Evolutionary conservation across 2,888 invertebrate species (phyloP).

Genomic region (Microplitis manilae): DNA sequence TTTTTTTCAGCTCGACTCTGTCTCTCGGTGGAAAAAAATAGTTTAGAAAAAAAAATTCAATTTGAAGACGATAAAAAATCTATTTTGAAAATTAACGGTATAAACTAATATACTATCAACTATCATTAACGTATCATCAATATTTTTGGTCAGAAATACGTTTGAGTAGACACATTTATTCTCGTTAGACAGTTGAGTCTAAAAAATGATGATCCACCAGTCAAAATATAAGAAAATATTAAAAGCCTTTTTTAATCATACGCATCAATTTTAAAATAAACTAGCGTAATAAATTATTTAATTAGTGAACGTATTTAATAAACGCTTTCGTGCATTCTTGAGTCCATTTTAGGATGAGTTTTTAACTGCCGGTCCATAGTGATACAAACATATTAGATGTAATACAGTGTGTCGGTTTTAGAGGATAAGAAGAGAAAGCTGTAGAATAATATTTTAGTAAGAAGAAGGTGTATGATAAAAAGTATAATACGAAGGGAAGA

Average conservation of each 20-base stretch:
- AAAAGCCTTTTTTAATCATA: background rate
- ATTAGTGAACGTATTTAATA: background rate
- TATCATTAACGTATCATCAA: background rate
- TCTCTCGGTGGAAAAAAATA: background rate
- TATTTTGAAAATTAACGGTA: background rate
- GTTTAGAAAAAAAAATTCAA: background rate
- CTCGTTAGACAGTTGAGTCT: background rate
- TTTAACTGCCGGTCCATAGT: background rate
- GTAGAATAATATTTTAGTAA: background rate
- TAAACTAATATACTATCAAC: background rate
- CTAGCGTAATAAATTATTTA: background rate
- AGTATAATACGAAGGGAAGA: slow-evolving; percentile 52
- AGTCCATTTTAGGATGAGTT: too few relatives aligned
- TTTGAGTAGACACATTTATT: background rate
- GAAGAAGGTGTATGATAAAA: slow-evolving; percentile 38
- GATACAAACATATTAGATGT: background rate
- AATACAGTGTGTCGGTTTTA: background rate
- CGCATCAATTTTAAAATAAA: background rate
- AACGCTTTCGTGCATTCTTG: background rate
- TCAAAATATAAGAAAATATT: background rate
- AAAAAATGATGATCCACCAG: background rate
- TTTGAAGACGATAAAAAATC: background rate
- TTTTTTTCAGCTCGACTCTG: background rate
- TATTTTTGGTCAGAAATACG: background rate
- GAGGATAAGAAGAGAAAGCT: background rate